phyloP scores from a whole-genome alignment of 2,888 invertebrate species.

The Lasioglossum vierecki region DNA sequence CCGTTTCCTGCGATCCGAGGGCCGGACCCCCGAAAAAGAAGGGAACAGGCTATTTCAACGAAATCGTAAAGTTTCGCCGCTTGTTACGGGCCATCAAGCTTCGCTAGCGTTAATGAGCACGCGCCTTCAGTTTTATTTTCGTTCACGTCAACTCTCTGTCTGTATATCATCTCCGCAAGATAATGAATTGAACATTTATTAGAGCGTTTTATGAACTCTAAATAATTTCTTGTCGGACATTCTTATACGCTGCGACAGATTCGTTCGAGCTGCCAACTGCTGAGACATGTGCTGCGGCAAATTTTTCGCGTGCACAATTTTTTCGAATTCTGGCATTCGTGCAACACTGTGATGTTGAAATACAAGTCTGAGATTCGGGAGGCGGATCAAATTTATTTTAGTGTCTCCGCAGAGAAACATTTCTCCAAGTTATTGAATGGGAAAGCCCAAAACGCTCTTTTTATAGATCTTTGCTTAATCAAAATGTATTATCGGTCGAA shows the following conservation, averaged over 20 bases:
- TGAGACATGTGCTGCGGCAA: background rate
- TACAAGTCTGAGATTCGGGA: background rate
- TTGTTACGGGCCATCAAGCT: background rate
- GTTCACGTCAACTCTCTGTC: background rate
- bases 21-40: background rate
- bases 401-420: background rate
- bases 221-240: background rate
- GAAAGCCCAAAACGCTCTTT: background rate
- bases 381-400: background rate
- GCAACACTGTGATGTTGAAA: background rate
- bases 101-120: conserved; percentile 5
- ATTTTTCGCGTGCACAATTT: background rate
- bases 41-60: background rate
- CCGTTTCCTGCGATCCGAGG: conserved; percentile 20
- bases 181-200: background rate
- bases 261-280: background rate
- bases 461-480: background rate
- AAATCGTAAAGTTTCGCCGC: conserved; percentile 3
- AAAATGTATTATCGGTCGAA: background rate
- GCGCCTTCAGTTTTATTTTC: background rate
- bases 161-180: background rate
- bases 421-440: background rate
- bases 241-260: background rate
- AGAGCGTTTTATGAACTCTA: background rate
- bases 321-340: background rate